Conservation (phyloP, 2,888 invertebrate genomes). For the Oeneis ivallda region DNA sequence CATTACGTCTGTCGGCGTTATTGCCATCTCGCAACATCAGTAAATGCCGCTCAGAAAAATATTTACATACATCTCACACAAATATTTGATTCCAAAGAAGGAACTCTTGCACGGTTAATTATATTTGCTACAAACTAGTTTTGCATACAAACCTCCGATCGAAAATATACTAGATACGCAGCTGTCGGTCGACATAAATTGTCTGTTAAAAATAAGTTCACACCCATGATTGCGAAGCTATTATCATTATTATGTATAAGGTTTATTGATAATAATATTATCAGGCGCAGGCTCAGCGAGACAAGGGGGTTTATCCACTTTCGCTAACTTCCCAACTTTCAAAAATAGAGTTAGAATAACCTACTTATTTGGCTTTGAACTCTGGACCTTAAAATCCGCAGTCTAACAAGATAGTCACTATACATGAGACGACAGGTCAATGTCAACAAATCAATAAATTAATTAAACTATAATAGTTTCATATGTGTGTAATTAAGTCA, state of each 20-base stretch:
- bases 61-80: conserved; percentile 66
- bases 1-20: conserved; percentile 72
- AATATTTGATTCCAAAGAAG: conserved; percentile 49
- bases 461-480: not conserved
- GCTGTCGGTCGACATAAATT: no score
- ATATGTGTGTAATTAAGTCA: conserved; percentile 28
- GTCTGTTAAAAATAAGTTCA: no score
- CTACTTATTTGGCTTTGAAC: no score
- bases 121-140: conserved; percentile 32
- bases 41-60: conserved; percentile 70
- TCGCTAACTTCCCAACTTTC: no score
- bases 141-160: not conserved
- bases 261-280: no score
- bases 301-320: no score
- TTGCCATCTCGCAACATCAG: conserved; percentile 68
- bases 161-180: no score
- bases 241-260: not conserved
- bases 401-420: no score
- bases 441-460: not conserved
- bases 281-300: no score
- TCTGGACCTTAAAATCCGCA: no score
- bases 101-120: conserved; percentile 37
- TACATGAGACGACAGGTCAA: not conserved
- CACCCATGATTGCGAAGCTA: not conserved
- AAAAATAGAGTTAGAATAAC: no score